Conservation (phyloP, 2,797 vertebrate genomes). For the Tamandua tetradactyla region DNA sequence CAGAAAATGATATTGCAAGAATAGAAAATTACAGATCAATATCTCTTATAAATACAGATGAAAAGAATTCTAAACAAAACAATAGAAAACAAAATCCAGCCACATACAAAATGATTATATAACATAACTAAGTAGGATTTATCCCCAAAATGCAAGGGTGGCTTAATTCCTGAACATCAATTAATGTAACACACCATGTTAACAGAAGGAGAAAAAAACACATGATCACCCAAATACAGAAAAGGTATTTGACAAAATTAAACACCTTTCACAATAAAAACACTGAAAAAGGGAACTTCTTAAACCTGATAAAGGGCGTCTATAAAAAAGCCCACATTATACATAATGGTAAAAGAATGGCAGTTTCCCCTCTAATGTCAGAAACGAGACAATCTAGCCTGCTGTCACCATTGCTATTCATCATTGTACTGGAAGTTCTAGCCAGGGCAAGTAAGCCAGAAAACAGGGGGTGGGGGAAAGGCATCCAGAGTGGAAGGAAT, state of each 20-base stretch:
- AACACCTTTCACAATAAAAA: background rate
- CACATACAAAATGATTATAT: background rate
- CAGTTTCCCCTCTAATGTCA: background rate
- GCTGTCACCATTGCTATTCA: background rate
- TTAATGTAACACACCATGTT: background rate
- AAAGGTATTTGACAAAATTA: conserved; percentile 2
- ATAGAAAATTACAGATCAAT: background rate
- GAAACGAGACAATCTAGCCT: background rate
- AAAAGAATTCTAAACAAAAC: background rate
- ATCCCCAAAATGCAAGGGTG: background rate
- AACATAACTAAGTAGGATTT: background rate
- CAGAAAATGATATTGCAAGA: background rate
- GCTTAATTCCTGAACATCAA: background rate
- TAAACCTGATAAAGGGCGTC: background rate
- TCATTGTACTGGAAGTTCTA: background rate
- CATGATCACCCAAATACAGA: background rate
- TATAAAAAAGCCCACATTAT: background rate
- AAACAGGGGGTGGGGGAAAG: conserved; percentile 7
- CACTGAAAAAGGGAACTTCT: background rate
- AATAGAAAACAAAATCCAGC: background rate
- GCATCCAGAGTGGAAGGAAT: background rate
- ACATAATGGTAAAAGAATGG: background rate
- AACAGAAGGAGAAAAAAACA: background rate
- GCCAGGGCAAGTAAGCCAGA: background rate
- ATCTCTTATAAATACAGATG: background rate